phyloP scores from a whole-genome alignment of 1,140 invertebrate genomes.

The Achroia grisella region DNA sequence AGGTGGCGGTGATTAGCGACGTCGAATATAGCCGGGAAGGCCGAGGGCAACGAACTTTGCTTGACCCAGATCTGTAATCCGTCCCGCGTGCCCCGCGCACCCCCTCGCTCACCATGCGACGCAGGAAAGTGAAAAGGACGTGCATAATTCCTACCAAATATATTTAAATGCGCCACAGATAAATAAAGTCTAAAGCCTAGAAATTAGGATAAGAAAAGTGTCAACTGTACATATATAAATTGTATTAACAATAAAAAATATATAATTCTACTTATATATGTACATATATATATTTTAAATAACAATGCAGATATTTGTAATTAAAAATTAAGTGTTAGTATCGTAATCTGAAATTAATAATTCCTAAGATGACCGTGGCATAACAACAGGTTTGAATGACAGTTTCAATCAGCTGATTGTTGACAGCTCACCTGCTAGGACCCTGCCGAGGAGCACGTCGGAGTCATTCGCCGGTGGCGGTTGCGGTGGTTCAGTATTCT shows the following conservation, averaged over 20 bases:
- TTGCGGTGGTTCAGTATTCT: constrained; percentile 22
- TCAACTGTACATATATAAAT: too few relatives aligned
- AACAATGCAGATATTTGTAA: too few relatives aligned
- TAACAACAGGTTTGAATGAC: constrained; percentile 10
- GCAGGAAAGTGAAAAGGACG: constrained; percentile 71
- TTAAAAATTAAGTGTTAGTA: too few relatives aligned
- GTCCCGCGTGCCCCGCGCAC: constrained; percentile 19
- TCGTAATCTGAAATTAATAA: too few relatives aligned
- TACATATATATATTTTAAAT: too few relatives aligned
- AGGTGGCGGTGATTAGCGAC: constrained; percentile 49
- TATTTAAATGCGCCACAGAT: too few relatives aligned
- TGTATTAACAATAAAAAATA: too few relatives aligned
- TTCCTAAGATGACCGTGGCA: too few relatives aligned
- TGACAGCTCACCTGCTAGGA: constrained; percentile 72
- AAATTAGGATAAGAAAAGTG: too few relatives aligned
- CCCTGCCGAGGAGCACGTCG: constrained; percentile 74
- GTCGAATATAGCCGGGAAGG: constrained; percentile 72
- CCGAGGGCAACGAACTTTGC: constrained; percentile 72
- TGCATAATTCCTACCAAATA: constrained; percentile 18
- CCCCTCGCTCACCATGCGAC: constrained; percentile 19
- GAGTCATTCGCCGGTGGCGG: constrained; percentile 49
- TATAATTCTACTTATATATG: too few relatives aligned
- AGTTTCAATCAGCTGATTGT: constrained; percentile 20
- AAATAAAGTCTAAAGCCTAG: too few relatives aligned
- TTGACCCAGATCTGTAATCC: constrained; percentile 63